These are phyloP conservation scores for Cryptophagus acutangulus DNA, from an alignment of 2,888 invertebrate species.

Conservation along the genomic window DNA sequence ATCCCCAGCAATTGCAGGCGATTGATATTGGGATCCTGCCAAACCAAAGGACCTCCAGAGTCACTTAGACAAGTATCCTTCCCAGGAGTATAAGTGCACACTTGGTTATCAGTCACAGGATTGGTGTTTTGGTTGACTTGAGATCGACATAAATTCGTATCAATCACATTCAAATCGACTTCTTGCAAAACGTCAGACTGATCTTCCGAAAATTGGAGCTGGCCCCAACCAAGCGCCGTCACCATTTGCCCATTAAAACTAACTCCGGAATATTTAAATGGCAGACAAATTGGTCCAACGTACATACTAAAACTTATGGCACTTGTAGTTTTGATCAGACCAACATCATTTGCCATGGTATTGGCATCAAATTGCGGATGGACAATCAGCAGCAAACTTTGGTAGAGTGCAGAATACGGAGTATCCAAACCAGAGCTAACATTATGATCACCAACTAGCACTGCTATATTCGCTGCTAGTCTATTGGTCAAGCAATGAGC, in stretches of 20 bases:
- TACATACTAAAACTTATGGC: slow-evolving; percentile 49
- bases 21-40: slow-evolving; percentile 47
- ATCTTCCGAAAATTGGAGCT: slow-evolving; percentile 49
- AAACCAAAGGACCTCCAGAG: slow-evolving; percentile 41
- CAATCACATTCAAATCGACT: slow-evolving; percentile 52
- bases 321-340: slow-evolving; percentile 44
- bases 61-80: slow-evolving; percentile 37
- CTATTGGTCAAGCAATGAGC: slow-evolving; percentile 52
- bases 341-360: slow-evolving; percentile 52
- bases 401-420: slow-evolving; percentile 45
- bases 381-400: slow-evolving; percentile 37
- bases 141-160: slow-evolving; percentile 46
- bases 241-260: slow-evolving; percentile 45
- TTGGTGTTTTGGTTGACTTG: slow-evolving; percentile 17
- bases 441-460: slow-evolving; percentile 55
- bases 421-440: slow-evolving; percentile 50
- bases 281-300: slow-evolving; percentile 62
- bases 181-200: slow-evolving; percentile 51
- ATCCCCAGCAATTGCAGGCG: slow-evolving; percentile 50
- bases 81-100: slow-evolving; percentile 32
- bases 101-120: slow-evolving; percentile 33
- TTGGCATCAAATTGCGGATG: slow-evolving; percentile 45
- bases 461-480: slow-evolving; percentile 30
- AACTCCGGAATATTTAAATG: slow-evolving; percentile 50
- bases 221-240: slow-evolving; percentile 59